Conservation (phyloP, 53 echinoderm and acorn worm species). For the Echinarachnius parma region DNA sequence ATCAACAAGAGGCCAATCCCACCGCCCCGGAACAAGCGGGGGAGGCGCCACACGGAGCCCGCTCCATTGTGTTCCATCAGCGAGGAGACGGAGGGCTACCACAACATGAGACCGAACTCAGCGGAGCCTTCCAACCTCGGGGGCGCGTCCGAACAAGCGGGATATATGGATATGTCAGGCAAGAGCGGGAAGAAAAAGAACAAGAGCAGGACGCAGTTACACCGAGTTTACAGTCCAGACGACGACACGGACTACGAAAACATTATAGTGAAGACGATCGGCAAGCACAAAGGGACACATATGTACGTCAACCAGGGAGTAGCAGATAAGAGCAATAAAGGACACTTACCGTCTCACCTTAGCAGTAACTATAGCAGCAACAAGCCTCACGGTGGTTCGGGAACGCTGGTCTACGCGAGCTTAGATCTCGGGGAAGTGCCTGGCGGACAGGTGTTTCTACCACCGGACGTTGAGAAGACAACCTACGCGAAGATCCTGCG, state of each 20-base stretch:
- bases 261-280: slow-evolving; percentile 16
- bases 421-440: slow-evolving; percentile 24
- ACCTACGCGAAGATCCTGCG: slow-evolving; percentile 46
- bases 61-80: slow-evolving; percentile 1
- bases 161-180: slow-evolving; percentile 40
- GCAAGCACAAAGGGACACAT: neutral
- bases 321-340: slow-evolving; percentile 7
- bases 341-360: slow-evolving; percentile 7
- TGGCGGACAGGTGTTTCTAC: slow-evolving; percentile 12
- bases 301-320: slow-evolving; percentile 14
- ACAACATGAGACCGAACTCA: slow-evolving; percentile 22
- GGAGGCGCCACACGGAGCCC: slow-evolving; percentile 31
- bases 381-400: slow-evolving; percentile 11
- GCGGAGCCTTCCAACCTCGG: slow-evolving; percentile 9
- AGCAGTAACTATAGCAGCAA: slow-evolving; percentile 5
- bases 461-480: slow-evolving; percentile 17
- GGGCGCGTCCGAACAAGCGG: neutral
- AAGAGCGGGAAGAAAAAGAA: slow-evolving; percentile 11
- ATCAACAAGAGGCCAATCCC: slow-evolving; percentile 36
- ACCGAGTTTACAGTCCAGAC: slow-evolving; percentile 13
- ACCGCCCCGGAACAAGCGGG: slow-evolving; percentile 31
- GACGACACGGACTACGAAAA: slow-evolving; percentile 36
- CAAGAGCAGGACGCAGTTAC: neutral
- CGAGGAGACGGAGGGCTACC: slow-evolving; percentile 11
- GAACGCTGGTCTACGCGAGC: slow-evolving; percentile 28